Evolutionary conservation across 2,888 invertebrate genomes (phyloP), one percentile per base, ranked within the genome.

Genomic region (Callimorpha dominula): DNA sequence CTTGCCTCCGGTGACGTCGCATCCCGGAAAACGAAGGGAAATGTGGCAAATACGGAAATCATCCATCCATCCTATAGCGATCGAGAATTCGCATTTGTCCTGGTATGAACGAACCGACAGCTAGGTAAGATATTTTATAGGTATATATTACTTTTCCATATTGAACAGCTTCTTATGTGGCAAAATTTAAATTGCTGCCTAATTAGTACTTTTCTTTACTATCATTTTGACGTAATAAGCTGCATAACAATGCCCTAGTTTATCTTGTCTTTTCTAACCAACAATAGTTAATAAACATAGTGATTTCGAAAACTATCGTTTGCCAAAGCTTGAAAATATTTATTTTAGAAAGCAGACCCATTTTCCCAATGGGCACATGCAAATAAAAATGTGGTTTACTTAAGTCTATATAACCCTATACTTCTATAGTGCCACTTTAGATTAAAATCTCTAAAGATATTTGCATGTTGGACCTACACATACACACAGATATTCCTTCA

Each of bases 31-130:
- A 50, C 77, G 73, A 67, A 31, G 69, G 77, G 83, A 79, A 83
- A 85, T 79, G 72, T 64, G 71, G 71, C 79, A 82, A 84, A 83
- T 83, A 82, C 79, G 83, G 81, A 85, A 79, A 82, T 81, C 76
- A 81, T 46, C 31, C n/a, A n/a, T 60, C 31, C 60, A 31, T 81
- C 76, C 81, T 75, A 84, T 81, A 79, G 74, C 72, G 73, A 84
- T 78, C 68, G 77, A 81, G 78, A 71, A 82, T 77, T 81, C 75
- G 70, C 68, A 82, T 83, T 80, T 79, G 75, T 76, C 69, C 66
- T 64, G 63, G 67, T 50, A 73, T 71, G 74, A 76, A 77, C 46
- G 75, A 74, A 70, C 72, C 71, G 68, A 75, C 64, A 60, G 63
- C 63, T 68, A 65, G 66, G 60, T 54, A 68, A 71, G 40, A 72